Evolutionary conservation across 2,888 invertebrate species (phyloP).

Genomic region (Oxytorus armatus): DNA sequence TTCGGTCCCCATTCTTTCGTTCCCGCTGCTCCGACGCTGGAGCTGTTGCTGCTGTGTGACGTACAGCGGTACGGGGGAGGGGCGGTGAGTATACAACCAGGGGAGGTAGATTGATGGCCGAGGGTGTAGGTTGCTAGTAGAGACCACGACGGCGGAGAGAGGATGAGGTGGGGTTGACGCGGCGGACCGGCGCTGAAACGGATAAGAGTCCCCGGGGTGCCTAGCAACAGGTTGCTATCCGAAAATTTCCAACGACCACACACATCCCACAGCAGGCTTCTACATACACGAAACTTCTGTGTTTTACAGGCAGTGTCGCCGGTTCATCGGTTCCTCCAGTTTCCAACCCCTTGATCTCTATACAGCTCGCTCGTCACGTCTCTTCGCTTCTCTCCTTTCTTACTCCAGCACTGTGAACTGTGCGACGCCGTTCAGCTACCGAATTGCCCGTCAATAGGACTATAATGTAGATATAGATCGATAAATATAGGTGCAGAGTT

Average conservation of each 20-base stretch:
- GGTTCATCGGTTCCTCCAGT: slow-evolving; percentile 30
- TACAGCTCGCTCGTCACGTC: no score
- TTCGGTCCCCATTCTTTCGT: slow-evolving; percentile 6
- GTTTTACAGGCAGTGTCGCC: slow-evolving; percentile 26
- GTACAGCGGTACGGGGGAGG: neutral
- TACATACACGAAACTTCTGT: neutral
- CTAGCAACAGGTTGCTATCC: slow-evolving; percentile 83
- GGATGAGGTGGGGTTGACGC: slow-evolving; percentile 57
- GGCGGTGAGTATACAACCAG: neutral
- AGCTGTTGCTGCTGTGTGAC: slow-evolving; percentile 21
- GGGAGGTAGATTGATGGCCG: slow-evolving; percentile 25
- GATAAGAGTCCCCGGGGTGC: slow-evolving; percentile 79
- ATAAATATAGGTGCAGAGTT: no score
- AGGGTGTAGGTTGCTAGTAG: slow-evolving; percentile 56
- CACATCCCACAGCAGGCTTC: neutral
- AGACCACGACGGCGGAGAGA: slow-evolving; percentile 41
- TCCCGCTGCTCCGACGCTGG: slow-evolving; percentile 12
- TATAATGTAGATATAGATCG: no score
- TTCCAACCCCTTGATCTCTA: slow-evolving; percentile 36
- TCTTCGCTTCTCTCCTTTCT: slow-evolving; percentile 21
- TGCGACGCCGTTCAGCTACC: no score
- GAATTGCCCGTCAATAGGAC: no score
- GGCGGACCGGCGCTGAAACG: slow-evolving; percentile 66
- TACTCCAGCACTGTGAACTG: neutral
- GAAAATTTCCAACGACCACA: slow-evolving; percentile 73